Percentiles rank a stretch among this genome's conserved stretches.
Conservation (phyloP, 2,113 vertebrate genomes). For the Microtus oregoni region DNA sequence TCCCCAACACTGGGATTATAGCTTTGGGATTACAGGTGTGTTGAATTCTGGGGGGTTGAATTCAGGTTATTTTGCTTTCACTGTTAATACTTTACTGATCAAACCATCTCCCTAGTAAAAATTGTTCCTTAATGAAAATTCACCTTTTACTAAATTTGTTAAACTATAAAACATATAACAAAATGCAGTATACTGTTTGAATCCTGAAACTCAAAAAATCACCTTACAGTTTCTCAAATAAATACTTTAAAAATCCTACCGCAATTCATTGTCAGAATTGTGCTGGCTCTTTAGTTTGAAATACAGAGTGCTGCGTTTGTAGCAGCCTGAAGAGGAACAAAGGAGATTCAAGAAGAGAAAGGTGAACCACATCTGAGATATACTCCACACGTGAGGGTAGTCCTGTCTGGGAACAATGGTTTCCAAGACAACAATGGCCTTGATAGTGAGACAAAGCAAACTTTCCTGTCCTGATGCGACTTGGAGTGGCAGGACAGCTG, state of each 20-base stretch:
- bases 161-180: not conserved
- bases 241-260: not conserved
- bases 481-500: not conserved
- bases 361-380: not conserved
- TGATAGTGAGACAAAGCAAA: not conserved
- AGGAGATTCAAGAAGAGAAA: not conserved
- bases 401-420: not conserved
- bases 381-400: not conserved
- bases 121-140: not conserved
- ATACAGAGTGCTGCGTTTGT: not conserved
- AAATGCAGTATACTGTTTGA: not conserved
- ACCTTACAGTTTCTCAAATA: not conserved
- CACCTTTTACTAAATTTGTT: slow-evolving; percentile 17
- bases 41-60: not conserved
- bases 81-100: not conserved
- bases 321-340: not conserved
- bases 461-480: not conserved
- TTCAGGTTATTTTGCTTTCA: not conserved
- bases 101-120: not conserved
- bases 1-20: not conserved
- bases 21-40: not conserved
- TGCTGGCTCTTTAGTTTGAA: not conserved
- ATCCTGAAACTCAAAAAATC: slow-evolving; percentile 8
- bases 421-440: not conserved
- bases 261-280: not conserved